Evolutionary conservation across 1,140 invertebrate species (phyloP).

Genomic region (Drosophila nigrodunni): DNA sequence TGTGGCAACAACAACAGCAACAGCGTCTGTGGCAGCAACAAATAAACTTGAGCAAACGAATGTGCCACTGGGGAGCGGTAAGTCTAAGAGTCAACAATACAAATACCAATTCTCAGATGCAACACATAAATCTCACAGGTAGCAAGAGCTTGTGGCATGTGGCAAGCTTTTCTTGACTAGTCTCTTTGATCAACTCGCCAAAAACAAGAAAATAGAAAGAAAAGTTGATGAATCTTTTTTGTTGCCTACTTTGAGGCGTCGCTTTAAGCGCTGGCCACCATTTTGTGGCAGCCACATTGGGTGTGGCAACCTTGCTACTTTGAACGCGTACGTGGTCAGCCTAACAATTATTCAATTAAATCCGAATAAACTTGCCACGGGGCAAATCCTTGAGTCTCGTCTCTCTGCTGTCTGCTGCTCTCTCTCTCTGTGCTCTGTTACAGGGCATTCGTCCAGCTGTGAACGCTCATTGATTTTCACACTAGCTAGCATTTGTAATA

Average conservation of each 20-base stretch:
- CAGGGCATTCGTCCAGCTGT: conserved; percentile 30
- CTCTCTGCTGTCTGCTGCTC: conserved; percentile 4
- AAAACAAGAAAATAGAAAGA: neutral
- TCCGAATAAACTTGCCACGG: conserved; percentile 68
- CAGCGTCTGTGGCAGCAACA: conserved; percentile 31
- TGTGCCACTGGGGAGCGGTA: conserved; percentile 84
- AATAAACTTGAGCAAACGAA: conserved; percentile 79
- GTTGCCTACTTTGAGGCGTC: conserved; percentile 50
- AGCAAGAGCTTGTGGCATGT: conserved; percentile 18
- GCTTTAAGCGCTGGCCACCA: conserved; percentile 16
- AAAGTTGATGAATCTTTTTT: neutral
- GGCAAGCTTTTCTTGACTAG: conserved; percentile 26
- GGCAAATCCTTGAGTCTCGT: conserved; percentile 6
- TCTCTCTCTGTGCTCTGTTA: neutral
- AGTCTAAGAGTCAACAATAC: conserved; percentile 54
- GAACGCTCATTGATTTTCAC: conserved; percentile 54
- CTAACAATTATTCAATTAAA: conserved; percentile 84
- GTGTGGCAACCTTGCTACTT: neutral
- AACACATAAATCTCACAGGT: conserved; percentile 61
- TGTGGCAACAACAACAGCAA: conserved; percentile 34
- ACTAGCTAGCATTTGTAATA: conserved; percentile 44
- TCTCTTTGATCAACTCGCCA: conserved; percentile 1
- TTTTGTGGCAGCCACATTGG: neutral
- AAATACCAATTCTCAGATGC: conserved; percentile 55
- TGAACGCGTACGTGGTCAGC: conserved; percentile 61